Base-by-base conservation (phyloP, 2,888 invertebrate species). In the Calliopum simillimum region DNA sequence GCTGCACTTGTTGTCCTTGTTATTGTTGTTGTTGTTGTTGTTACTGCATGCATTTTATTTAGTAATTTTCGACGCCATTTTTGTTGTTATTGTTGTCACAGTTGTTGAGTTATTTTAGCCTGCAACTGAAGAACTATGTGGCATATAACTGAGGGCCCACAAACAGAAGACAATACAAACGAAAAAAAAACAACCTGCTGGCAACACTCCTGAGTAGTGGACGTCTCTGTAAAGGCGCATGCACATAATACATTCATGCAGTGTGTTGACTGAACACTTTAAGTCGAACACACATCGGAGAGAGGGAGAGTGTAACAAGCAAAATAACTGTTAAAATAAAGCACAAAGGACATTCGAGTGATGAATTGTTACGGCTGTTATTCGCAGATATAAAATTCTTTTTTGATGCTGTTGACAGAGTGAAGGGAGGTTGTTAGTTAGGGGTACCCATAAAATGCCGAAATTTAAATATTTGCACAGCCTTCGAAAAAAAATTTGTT, bases 211-310 rank as follows among this genome's bases (percentile, higher is more conserved):
- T 33, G 6, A 33, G 3, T 33, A 33, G 33, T 33, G 8, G 33
- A 33, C 33, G 33, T 6, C 8, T 1, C 33, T 33, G 33, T 33
- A 33, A 6, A 8, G 33, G 33, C 33, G 8, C 33, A 33, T 33
- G 33, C 33, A 33, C 8, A 33, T 33, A 33, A 8, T n/a, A n/a
- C n/a, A n/a, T n/a, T 33, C 33, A 33, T 53, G 43, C 16, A 64
- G 51, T 51, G 76, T 80, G 81, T 82, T 81, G 81, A 82, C 81
- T 78, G 78, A 79, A 80, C 81, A 77, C 82, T 81, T 78, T 79
- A 82, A 75, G 75, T 33, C 2, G 74, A 75, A 73, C 76, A 75
- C 73, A 77, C 76, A 23, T 23, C 12, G 25, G 12, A 4, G 23
- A 56, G 21, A 51, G 51, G 5, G 51, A 51, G 23, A 33, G 33